Conservation (phyloP, 2,113 vertebrate genomes). For the Sphyrna mokarran region DNA sequence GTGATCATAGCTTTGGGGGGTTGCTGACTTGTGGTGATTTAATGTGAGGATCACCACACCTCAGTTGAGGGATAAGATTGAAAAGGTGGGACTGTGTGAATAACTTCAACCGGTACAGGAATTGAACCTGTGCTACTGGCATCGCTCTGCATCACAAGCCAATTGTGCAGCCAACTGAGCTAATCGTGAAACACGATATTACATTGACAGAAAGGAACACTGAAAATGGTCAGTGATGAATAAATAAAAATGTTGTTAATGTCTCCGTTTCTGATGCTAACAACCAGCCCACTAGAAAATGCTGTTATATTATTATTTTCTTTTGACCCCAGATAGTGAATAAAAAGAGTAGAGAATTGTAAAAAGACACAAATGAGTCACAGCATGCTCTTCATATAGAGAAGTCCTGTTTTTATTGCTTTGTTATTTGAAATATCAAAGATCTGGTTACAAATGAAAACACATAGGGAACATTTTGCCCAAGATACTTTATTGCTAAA, state of each 20-base stretch:
- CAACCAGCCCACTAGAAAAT: not conserved
- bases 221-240: not conserved
- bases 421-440: not conserved
- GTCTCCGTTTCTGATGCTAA: not conserved
- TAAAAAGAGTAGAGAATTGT: not conserved
- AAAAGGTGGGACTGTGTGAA: too few relatives aligned
- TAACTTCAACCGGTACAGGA: too few relatives aligned
- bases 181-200: not conserved
- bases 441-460: not conserved
- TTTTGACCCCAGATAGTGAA: not conserved
- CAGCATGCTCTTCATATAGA: too few relatives aligned
- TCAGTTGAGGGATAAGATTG: too few relatives aligned
- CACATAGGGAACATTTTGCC: not conserved
- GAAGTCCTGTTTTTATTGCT: not conserved
- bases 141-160: too few relatives aligned
- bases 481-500: not conserved
- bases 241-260: not conserved
- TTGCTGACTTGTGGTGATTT: too few relatives aligned
- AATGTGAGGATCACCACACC: too few relatives aligned
- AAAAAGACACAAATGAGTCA: not conserved
- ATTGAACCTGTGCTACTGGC: too few relatives aligned
- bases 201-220: not conserved
- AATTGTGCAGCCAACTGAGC: too few relatives aligned
- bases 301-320: not conserved
- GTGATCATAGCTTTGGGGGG: too few relatives aligned